Conservation (phyloP, 1,140 invertebrate genomes). For the Steinernema feltiae region DNA sequence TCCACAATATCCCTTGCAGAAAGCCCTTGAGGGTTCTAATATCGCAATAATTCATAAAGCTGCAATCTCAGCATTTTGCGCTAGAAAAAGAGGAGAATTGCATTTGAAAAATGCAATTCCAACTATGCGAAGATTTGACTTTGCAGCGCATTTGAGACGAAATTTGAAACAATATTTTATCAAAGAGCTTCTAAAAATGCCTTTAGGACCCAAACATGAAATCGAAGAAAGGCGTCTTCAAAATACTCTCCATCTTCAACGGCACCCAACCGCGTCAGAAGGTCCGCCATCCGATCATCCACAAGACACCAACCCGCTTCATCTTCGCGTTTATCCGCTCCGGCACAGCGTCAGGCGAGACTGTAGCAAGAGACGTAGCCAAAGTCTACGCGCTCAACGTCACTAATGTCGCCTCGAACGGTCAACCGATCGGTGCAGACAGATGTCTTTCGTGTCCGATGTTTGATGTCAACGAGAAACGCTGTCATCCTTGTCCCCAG, state of each 20-base stretch:
- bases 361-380: constrained; percentile 54
- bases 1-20: too few relatives aligned
- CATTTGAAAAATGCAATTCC: too few relatives aligned
- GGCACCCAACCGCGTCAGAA: constrained; percentile 58
- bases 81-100: too few relatives aligned
- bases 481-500: constrained; percentile 62
- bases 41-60: too few relatives aligned
- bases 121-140: too few relatives aligned
- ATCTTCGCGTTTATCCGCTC: constrained; percentile 65
- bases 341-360: constrained; percentile 31
- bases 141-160: too few relatives aligned
- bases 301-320: constrained; percentile 62
- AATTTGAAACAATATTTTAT: neutral
- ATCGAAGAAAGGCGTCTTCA: constrained; percentile 16
- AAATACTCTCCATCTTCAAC: constrained; percentile 57
- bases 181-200: too few relatives aligned
- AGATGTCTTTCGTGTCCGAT: constrained; percentile 63
- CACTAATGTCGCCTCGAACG: constrained; percentile 63
- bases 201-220: constrained; percentile 20
- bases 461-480: constrained; percentile 54
- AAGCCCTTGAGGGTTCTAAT: too few relatives aligned
- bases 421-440: constrained; percentile 32
- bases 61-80: too few relatives aligned
- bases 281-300: constrained; percentile 59
- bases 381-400: constrained; percentile 65